Percentiles rank a stretch among this genome's conserved stretches.
phyloP scores from a whole-genome alignment of 1,140 invertebrate species.

The Chironomus striatipennis region DNA sequence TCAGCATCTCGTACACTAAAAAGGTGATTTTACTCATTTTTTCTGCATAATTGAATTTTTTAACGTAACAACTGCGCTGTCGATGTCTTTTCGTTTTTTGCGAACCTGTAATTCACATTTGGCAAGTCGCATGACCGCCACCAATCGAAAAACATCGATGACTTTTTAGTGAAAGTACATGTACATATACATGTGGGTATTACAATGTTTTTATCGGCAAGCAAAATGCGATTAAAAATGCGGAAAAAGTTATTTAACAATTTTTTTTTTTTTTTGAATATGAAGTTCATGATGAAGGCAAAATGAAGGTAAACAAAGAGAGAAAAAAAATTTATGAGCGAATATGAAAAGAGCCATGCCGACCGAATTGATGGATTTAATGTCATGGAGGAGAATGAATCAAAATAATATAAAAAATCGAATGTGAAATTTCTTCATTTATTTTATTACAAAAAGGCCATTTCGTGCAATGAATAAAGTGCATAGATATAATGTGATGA shows the following conservation, averaged over 20 bases:
- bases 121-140: not conserved
- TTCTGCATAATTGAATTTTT: conserved; percentile 9
- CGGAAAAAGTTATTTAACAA: not conserved
- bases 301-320: not conserved
- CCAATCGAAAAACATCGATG: not conserved
- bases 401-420: too few species aligned
- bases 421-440: too few species aligned
- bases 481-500: not conserved
- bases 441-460: not conserved
- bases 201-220: not conserved
- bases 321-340: not conserved
- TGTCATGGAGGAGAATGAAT: not conserved
- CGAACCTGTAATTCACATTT: conserved; percentile 2
- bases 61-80: not conserved
- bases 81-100: not conserved
- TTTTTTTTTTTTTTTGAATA: not conserved
- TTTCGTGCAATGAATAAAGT: not conserved
- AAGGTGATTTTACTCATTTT: not conserved
- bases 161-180: not conserved
- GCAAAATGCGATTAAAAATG: not conserved
- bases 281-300: not conserved
- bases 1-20: not conserved
- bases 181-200: not conserved
- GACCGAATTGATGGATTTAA: not conserved
- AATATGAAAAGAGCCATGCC: not conserved